A percentile compares a stretch with the other conserved stretches of the same genome.
Conservation (phyloP, 2,113 vertebrate species). For the Daubentonia madagascariensis region DNA sequence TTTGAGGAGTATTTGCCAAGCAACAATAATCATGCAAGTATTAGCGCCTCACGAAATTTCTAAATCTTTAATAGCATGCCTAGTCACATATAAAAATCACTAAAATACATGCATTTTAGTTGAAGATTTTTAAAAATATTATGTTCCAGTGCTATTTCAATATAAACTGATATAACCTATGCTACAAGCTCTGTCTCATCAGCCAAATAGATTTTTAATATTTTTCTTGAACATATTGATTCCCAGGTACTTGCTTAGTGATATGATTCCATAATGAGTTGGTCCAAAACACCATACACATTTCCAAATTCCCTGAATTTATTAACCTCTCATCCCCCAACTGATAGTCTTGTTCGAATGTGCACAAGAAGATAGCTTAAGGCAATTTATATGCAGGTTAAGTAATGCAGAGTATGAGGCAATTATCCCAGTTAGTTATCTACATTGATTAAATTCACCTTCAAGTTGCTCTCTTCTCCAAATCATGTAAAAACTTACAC, state of each 20-base stretch:
- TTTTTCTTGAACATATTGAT: background rate
- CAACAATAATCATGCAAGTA: background rate
- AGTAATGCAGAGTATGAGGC: background rate
- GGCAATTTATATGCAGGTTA: conserved; percentile 52
- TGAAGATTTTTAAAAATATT: background rate
- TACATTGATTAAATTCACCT: conserved; percentile 67
- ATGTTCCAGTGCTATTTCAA: background rate
- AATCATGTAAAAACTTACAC: background rate
- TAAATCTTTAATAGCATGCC: background rate
- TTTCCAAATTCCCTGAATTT: conserved; percentile 41
- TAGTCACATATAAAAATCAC: background rate
- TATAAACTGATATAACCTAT: background rate
- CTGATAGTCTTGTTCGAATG: background rate
- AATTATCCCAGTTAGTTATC: conserved; percentile 57
- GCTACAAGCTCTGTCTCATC: background rate
- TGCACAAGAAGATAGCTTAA: background rate
- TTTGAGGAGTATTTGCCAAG: background rate
- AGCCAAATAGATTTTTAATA: background rate
- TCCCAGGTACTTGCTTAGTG: background rate
- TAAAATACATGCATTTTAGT: background rate
- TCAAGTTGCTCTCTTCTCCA: conserved; percentile 36
- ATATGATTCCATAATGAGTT: background rate
- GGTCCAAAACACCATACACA: background rate
- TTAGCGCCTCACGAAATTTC: background rate
- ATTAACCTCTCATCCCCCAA: conserved; percentile 21